Evolutionary conservation across 1,140 invertebrate species (phyloP), one percentile per base, ranked within the genome.

Genomic region (Periplaneta americana): DNA sequence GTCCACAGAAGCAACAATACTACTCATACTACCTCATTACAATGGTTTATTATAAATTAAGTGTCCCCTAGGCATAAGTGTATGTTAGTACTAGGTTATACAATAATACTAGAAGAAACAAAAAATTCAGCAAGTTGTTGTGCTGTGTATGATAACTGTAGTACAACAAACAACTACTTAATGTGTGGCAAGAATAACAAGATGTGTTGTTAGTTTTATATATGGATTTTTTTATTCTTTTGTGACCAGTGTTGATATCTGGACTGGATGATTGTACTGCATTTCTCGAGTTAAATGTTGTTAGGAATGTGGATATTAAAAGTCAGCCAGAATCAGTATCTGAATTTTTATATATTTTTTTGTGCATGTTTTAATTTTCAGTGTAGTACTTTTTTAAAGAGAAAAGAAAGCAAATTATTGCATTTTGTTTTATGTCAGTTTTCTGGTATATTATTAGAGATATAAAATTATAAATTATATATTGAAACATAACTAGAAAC

Each of bases 21-120:
- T 81, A 81, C 80, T 81, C 32, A 81, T 57, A 81, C 81, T 81
- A 81, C 81, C 81, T 81, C 81, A 81, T 81, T 81, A 74, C 39
- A 81, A 78, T 81, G 37, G 37, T 77, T 81, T 81, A 81, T 81
- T 81, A 76, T 81, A 75, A 81, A 81, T 66, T 66, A 66, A 66
- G 48, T 81, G 39, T 75, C 33, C 48, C 75, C 75, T 81, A 81
- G 37, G 28, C 32, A 74, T 81, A 81, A 81, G 81, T 81, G 81
- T 81, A 75, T 80, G 79, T 80, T 66, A 37, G 37, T 33, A 48
- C 34, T 57, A 80, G 79, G 48, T 79, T 37, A 39, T 80, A 74
- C 39, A 74, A 66, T 80, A 74, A 78, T 78, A 78, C 35, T 78
- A 35, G n/a, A 78, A 78, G 35, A 78, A 35, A 35, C 35, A 78